phyloP scores from a whole-genome alignment of 2,113 vertebrate genomes.

The Ammospiza nelsoni region DNA sequence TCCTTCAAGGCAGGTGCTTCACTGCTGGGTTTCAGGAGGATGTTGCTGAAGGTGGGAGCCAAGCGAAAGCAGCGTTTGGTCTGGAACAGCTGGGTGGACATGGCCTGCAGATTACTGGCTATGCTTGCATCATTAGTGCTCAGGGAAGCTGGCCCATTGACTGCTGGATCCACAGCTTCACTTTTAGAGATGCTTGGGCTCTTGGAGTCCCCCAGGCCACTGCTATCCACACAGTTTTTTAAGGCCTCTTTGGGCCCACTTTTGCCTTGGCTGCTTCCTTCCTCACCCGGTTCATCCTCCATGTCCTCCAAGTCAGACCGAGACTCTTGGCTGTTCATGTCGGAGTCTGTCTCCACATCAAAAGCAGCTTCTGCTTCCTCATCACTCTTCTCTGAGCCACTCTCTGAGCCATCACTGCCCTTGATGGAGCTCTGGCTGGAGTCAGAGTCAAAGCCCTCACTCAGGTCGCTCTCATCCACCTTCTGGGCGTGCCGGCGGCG shows the following conservation, averaged over 20 bases:
- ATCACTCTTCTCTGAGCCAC: constrained; percentile 83
- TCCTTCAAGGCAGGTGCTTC: not conserved
- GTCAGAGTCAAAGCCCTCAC: constrained; percentile 92
- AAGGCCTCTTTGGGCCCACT: not conserved
- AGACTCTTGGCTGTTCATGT: constrained; percentile 99
- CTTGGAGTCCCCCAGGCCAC: constrained; percentile 31
- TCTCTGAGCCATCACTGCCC: constrained; percentile 89
- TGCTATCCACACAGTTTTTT: constrained; percentile 31
- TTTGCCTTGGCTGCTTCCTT: constrained; percentile 1
- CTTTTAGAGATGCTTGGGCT: constrained; percentile 6
- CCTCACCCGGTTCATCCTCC: constrained; percentile 78
- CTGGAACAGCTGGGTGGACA: constrained; percentile 97
- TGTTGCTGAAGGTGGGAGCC: constrained; percentile 95
- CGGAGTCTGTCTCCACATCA: constrained; percentile 93
- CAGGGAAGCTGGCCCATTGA: constrained; percentile 79
- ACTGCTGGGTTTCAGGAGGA: constrained; percentile 80
- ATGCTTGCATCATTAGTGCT: constrained; percentile 84
- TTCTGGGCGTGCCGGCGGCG: constrained; percentile 86
- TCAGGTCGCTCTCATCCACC: constrained; percentile 93
- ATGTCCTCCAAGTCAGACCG: constrained; percentile 96
- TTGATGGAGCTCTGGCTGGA: constrained; percentile 77
- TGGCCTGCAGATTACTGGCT: constrained; percentile 95
- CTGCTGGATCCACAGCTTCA: constrained; percentile 67
- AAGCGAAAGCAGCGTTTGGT: constrained; percentile 94
- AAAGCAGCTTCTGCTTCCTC: constrained; percentile 92